Evolutionary conservation across 92 coral and sea anemone genomes (phyloP).

Genomic region (Virgularia gustaviana): DNA sequence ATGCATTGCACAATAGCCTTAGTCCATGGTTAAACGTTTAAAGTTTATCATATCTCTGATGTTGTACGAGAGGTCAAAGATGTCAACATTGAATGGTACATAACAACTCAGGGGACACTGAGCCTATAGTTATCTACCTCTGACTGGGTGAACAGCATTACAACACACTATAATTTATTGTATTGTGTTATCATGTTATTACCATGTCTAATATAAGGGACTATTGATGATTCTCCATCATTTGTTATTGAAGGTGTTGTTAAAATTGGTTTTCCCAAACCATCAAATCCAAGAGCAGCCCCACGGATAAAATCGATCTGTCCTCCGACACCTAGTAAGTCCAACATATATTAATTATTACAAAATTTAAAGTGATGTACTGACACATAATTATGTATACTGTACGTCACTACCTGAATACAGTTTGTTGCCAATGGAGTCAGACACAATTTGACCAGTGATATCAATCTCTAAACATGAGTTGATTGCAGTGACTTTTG

Average conservation of each 20-base stretch:
- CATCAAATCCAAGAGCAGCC: conserved; percentile 82
- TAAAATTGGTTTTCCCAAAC: conserved; percentile 87
- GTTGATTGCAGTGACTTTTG: conserved; percentile 85
- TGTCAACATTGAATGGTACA: too few species aligned
- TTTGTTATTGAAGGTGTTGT: conserved; percentile 79
- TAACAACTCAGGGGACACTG: too few species aligned
- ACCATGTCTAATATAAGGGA: conserved; percentile 85
- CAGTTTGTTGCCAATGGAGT: conserved; percentile 87
- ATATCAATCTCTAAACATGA: conserved; percentile 92
- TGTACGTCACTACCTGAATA: conserved; percentile 70
- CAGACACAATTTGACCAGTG: conserved; percentile 95
- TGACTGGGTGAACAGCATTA: too few species aligned
- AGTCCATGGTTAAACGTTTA: too few species aligned
- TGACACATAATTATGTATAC: neutral
- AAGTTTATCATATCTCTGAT: too few species aligned
- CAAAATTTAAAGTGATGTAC: neutral
- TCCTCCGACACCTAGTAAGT: conserved; percentile 90
- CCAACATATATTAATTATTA: too few species aligned
- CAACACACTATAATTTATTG: too few species aligned
- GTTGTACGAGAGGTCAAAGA: too few species aligned
- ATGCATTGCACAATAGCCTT: too few species aligned
- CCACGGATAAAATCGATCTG: conserved; percentile 88
- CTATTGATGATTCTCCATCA: conserved; percentile 80
- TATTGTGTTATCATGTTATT: too few species aligned
- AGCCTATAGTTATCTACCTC: too few species aligned